These are phyloP conservation scores for Drosophila peninsularis DNA, from an alignment of 2,888 invertebrate species.

Conservation along the genomic window DNA sequence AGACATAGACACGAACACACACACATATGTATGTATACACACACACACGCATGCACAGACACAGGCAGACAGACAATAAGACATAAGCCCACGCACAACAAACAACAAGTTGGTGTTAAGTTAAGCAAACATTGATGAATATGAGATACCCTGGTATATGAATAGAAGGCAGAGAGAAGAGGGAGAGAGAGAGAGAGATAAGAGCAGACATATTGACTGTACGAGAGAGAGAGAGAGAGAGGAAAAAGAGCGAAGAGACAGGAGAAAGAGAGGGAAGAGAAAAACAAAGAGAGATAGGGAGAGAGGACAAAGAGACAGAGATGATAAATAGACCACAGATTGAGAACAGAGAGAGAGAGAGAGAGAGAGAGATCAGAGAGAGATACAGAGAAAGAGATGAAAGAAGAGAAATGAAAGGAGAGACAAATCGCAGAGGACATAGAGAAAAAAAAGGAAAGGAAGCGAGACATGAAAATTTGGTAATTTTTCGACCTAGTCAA, in stretches of 20 bases:
- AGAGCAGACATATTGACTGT: not conserved
- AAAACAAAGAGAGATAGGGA: not conserved
- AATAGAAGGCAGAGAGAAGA: not conserved
- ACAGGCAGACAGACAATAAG: slow-evolving; percentile 2
- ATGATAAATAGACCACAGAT: not conserved
- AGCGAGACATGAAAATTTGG: too few relatives aligned
- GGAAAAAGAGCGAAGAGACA: not conserved
- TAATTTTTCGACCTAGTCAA: not conserved
- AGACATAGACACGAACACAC: not conserved
- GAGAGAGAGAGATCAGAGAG: not conserved
- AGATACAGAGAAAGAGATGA: not conserved
- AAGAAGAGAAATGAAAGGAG: not conserved
- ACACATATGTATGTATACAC: too few relatives aligned
- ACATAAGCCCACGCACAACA: not conserved
- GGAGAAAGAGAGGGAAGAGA: not conserved
- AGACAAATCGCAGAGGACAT: too few relatives aligned
- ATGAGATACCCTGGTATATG: slow-evolving; percentile 13
- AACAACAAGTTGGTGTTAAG: slow-evolving; percentile 38
- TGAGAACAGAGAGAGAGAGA: not conserved
- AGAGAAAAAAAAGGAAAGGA: too few relatives aligned
- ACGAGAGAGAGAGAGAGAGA: not conserved
- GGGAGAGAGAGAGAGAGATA: not conserved
- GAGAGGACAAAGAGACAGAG: too few relatives aligned
- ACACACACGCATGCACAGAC: not conserved
- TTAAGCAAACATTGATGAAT: not conserved